Evolutionary conservation across 2,888 invertebrate genomes (phyloP), one percentile per base, ranked within the genome.

Genomic region (Dastarcus helophoroides): DNA sequence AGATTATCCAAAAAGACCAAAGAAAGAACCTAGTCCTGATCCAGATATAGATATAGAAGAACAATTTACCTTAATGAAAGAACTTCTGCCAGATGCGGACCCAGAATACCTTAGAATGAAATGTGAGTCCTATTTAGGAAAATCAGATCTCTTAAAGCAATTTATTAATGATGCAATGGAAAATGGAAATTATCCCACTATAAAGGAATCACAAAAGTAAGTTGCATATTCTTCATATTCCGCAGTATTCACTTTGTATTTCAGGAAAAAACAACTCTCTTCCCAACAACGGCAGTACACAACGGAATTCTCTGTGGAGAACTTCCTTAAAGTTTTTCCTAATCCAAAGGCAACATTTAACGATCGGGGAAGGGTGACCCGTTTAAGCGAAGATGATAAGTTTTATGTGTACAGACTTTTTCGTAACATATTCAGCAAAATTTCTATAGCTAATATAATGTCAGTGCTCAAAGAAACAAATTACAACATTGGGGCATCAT

Each of bases 271-370:
- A 27, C 48, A 54, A 36, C 28, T 56, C 11, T 47, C 54, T 0
- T 53, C 63, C 3, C 60, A 65, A 38, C 56, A 56, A 22, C 53
- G 52, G 30, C 58, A 62, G 15, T 66, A 65, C 33, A 64, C 60
- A 0, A 50, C 48, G 0, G 54, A 62, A 3, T 68, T 68, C 30
- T 44, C 54, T 19, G 47, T 64, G 1, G 46, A 58, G 35, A 47
- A 61, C 9, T 69, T 65, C 45, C 36, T 68, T 1, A 48, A 60
- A 29, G 38, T 63, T 4, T 62, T 65, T 41, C 65, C 65, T 2
- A 54, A 67, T 43, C 68, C 67, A 2, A 44, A 53, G 21, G 21
- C 38, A 16, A 38, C 44, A 4, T 51, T 53, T 24, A 31, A 31
- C 3, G 43, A 48, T 38, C 37, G 42, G 1, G 36, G 41, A 5